phyloP scores from a whole-genome alignment of 1,140 invertebrate genomes.

The Octopus bimaculoides region DNA sequence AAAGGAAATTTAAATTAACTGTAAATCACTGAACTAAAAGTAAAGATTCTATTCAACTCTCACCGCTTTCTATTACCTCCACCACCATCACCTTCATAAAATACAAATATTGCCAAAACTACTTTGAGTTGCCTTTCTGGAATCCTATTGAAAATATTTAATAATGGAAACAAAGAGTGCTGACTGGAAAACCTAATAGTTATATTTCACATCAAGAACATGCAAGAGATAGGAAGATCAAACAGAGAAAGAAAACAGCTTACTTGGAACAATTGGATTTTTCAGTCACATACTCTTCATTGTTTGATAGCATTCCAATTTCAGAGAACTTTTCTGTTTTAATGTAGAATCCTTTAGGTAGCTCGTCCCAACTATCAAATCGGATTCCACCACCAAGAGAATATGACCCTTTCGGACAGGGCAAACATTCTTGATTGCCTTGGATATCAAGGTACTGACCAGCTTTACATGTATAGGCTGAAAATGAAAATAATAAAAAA shows the following conservation, averaged over 20 bases:
- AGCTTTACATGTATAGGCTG: slow-evolving; percentile 59
- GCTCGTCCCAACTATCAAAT: slow-evolving; percentile 59
- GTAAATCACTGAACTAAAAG: too few relatives aligned
- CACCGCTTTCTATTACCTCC: too few relatives aligned
- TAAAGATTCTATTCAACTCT: too few relatives aligned
- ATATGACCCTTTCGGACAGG: slow-evolving; percentile 61
- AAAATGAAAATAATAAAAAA: slow-evolving; percentile 13
- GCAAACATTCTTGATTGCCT: slow-evolving; percentile 57
- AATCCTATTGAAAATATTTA: too few relatives aligned
- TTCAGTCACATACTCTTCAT: slow-evolving; percentile 9
- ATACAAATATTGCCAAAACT: too few relatives aligned
- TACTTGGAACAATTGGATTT: slow-evolving; percentile 43
- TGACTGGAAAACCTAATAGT: too few relatives aligned
- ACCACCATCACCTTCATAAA: too few relatives aligned
- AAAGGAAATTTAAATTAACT: too few relatives aligned
- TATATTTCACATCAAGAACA: too few relatives aligned
- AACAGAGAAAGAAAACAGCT: slow-evolving; percentile 18
- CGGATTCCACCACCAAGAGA: slow-evolving; percentile 61
- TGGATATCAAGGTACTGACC: slow-evolving; percentile 59
- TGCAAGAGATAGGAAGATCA: not conserved
- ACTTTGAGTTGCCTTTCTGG: too few relatives aligned
- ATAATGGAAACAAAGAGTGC: too few relatives aligned
- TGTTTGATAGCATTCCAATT: not conserved
- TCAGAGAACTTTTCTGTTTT: slow-evolving; percentile 54
- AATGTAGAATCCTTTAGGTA: slow-evolving; percentile 59